Evolutionary conservation across 2,113 vertebrate species (phyloP).

Genomic region (Oceanodroma tethys): DNA sequence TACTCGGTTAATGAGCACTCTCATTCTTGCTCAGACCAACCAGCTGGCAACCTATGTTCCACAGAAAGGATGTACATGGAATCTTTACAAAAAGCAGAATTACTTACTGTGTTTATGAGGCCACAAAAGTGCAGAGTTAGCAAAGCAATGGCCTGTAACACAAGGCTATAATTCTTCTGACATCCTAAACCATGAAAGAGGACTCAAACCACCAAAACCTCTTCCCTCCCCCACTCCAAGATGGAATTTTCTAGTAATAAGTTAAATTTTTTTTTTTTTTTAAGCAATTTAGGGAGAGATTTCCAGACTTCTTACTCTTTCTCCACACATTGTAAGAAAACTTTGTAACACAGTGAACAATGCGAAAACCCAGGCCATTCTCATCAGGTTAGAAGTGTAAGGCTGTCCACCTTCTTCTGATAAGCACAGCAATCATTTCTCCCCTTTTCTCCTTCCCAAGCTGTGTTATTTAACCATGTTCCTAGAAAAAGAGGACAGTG

Average conservation of each 20-base stretch:
- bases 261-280: background rate
- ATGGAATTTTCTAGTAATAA: background rate
- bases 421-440: background rate
- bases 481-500: background rate
- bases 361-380: background rate
- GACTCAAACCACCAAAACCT: conserved; percentile 11
- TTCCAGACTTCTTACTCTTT: background rate
- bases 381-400: background rate
- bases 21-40: conserved; percentile 17
- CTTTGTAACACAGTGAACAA: background rate
- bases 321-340: background rate
- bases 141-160: conserved; percentile 25
- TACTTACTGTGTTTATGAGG: background rate
- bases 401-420: background rate
- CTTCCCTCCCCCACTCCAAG: background rate
- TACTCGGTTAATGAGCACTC: conserved; percentile 8
- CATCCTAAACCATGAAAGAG: conserved; percentile 18
- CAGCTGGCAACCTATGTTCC: conserved; percentile 12
- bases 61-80: background rate
- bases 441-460: background rate
- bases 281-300: background rate
- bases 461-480: background rate
- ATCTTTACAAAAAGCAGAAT: conserved; percentile 24
- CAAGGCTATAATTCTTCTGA: conserved; percentile 43
- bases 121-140: conserved; percentile 34